A percentile compares a stretch with the other conserved stretches of the same genome.
These are phyloP conservation scores for Parapristionchus giblindavisi DNA, from an alignment of 2,888 invertebrate species.

Conservation along the genomic window DNA sequence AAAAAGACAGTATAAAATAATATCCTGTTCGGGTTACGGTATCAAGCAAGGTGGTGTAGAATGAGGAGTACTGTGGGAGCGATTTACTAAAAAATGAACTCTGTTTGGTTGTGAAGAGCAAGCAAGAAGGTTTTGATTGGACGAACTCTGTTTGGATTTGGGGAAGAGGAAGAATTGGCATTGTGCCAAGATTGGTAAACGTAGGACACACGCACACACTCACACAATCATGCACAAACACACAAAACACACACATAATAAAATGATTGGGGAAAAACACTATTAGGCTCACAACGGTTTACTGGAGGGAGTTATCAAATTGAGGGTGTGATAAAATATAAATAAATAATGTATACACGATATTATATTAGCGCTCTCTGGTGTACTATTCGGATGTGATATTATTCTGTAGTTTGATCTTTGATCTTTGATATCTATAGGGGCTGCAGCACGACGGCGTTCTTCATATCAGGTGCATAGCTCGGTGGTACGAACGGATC, in stretches of 20 bases:
- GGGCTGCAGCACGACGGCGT: conserved; percentile 66
- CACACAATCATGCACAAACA: neutral
- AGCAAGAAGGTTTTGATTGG: neutral
- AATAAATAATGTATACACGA: neutral
- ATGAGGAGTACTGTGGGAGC: conserved; percentile 28
- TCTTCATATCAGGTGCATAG: conserved; percentile 66
- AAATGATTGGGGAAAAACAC: neutral
- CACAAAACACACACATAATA: conserved; percentile 1
- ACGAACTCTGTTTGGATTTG: conserved; percentile 20
- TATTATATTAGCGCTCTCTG: neutral
- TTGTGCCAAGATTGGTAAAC: conserved; percentile 3
- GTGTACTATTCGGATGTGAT: no score
- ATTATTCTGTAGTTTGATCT: conserved; percentile 7
- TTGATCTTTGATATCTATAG: conserved; percentile 48
- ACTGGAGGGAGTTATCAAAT: neutral
- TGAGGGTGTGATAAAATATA: neutral
- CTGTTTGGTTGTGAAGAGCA: neutral
- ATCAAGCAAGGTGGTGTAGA: conserved; percentile 14
- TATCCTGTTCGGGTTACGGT: conserved; percentile 33
- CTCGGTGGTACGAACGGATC: conserved; percentile 67
- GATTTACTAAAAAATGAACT: neutral
- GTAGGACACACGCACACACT: neutral
- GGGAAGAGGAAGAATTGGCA: neutral
- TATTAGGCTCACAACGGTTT: neutral
- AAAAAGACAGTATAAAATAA: neutral